Conservation (phyloP, 2,113 vertebrate species). For the Phrynosoma blainvillii region DNA sequence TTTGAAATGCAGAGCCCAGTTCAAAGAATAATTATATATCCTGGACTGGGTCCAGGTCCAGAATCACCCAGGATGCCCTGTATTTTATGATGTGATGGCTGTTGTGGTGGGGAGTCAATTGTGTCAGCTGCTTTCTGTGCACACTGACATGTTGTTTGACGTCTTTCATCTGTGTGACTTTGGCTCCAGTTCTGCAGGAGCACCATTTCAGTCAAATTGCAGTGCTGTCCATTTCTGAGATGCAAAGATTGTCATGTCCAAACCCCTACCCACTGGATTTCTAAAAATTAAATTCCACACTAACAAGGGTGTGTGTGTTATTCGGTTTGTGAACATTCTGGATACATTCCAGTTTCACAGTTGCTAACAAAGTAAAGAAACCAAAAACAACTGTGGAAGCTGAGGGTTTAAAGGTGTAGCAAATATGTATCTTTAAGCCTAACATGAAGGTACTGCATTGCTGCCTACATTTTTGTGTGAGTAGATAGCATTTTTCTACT, state of each 20-base stretch:
- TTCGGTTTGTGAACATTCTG: background rate
- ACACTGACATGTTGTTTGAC: background rate
- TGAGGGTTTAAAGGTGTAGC: background rate
- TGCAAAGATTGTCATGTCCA: background rate
- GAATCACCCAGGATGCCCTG: background rate
- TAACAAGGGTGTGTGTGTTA: background rate
- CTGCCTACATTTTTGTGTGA: rapidly evolving
- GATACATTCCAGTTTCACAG: background rate
- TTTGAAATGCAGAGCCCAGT: background rate
- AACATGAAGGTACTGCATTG: rapidly evolving
- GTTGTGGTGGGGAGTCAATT: background rate
- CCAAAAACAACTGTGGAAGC: background rate
- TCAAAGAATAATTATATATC: background rate
- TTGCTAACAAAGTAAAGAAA: background rate
- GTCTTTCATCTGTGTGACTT: background rate
- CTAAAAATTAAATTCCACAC: background rate
- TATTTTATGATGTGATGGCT: background rate
- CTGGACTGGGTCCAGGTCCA: rapidly evolving
- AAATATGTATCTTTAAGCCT: background rate
- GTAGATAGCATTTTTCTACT: background rate
- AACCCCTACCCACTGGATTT: background rate
- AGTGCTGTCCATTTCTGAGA: background rate
- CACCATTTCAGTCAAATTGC: background rate
- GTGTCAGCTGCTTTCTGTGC: background rate
- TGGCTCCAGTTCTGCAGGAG: background rate